These are phyloP conservation scores for Nudaria mundana DNA, from an alignment of 2,888 invertebrate species.

Conservation along the genomic window DNA sequence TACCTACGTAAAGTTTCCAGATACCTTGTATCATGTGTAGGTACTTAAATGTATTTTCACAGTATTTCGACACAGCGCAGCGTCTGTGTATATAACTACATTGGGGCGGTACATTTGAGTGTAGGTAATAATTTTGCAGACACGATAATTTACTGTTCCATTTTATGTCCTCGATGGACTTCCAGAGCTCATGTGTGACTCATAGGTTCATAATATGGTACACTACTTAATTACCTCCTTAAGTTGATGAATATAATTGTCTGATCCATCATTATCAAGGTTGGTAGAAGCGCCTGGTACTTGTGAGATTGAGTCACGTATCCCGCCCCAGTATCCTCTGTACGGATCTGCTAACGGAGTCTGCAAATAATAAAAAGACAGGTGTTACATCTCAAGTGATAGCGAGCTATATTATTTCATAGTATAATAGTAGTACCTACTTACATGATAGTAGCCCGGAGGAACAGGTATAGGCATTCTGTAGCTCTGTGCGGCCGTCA, in stretches of 20 bases:
- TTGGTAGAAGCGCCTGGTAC: constrained; percentile 86
- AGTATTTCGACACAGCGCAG: too few species aligned
- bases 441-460: constrained; percentile 90
- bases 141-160: too few species aligned
- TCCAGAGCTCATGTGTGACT: too few species aligned
- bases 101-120: background rate
- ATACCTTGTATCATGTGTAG: too few species aligned
- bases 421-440: constrained; percentile 34
- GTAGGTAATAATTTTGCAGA: background rate
- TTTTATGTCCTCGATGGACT: too few species aligned
- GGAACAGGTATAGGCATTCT: constrained; percentile 87
- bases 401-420: background rate
- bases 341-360: constrained; percentile 96
- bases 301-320: constrained; percentile 93
- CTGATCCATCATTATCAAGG: constrained; percentile 82
- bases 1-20: too few species aligned
- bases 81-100: background rate
- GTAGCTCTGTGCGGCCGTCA: constrained; percentile 90
- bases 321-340: constrained; percentile 96
- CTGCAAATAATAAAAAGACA: constrained; percentile 65
- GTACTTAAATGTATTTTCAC: too few species aligned
- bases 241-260: constrained; percentile 91
- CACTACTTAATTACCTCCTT: constrained; percentile 77
- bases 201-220: too few species aligned
- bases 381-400: too few species aligned